Base-by-base conservation (phyloP, 64 coral and sea anemone species). In the Acropora yongei region DNA sequence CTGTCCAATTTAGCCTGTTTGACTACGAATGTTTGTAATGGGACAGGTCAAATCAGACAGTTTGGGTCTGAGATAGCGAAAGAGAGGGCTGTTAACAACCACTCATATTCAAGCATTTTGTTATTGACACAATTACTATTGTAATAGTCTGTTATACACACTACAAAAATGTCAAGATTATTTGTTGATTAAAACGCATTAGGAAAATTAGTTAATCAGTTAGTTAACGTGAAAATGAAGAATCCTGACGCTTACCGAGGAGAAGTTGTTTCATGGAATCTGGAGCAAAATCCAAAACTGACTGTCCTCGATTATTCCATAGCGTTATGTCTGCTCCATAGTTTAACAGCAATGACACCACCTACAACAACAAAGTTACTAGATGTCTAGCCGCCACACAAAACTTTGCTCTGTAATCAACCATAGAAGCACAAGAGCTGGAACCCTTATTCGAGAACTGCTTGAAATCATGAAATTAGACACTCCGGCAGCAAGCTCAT, bases 311-410 rank as follows among this genome's bases (percentile, higher is more conserved):
- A 44, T 88, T 68, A 45, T 96, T 96, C 74, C 74, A 75, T 12
- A 96, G 40, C 13, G 95, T 96, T 40, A 96, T 90, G 66, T 96
- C 95, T 42, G 95, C 92, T 14, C 95, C 95, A 91, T 96, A 96
- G 75, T 88, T 96, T 41, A 96, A 55, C 57, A 96, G 5, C 72
- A 96, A 45, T 18, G 80, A 87, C 0, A 96, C 88, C 17, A 96
- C 63, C 95, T 96, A 58, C 5, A 55, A 0, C 1, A 55, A 55
- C 30, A 30, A 30, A 30, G 30, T 30, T 30, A 55, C 51, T 7
- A 55, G 10, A 0, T 10, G 10, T 55, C 10, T 55, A 55, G 80
- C 51, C 51, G 19, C 13, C 19, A 71, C 19, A 71, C 13, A 71
- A 14, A 71, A 14, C 13, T 71, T 14, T 71, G 19, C 13, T 14